These are phyloP conservation scores for Anarhynchus alexandrinus DNA, from an alignment of 2,113 vertebrate genomes.

Conservation along the genomic window DNA sequence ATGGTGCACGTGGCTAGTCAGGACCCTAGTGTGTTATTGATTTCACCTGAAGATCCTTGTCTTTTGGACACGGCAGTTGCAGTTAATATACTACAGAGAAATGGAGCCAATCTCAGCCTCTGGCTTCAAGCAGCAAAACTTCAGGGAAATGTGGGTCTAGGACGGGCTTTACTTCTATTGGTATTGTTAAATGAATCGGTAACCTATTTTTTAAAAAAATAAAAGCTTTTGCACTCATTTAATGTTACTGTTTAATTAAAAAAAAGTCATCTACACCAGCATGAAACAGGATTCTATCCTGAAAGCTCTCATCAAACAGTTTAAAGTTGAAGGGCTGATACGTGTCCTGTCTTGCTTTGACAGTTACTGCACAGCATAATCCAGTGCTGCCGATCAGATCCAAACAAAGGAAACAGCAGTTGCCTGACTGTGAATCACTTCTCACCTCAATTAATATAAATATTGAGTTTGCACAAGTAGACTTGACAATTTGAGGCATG, in stretches of 20 bases:
- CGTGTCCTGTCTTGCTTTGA: constrained; percentile 15
- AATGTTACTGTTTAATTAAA: neutral
- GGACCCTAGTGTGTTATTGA: neutral
- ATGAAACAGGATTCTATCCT: neutral
- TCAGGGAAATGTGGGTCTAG: neutral
- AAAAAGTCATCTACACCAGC: neutral
- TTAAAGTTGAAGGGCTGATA: neutral
- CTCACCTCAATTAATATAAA: constrained; percentile 51
- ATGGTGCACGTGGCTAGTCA: neutral
- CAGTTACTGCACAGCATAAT: constrained; percentile 43
- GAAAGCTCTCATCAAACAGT: neutral
- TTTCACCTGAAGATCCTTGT: neutral
- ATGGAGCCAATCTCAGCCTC: neutral
- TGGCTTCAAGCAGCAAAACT: neutral
- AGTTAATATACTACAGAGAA: neutral
- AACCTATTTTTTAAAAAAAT: neutral
- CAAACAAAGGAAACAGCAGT: constrained; percentile 37
- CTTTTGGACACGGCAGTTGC: neutral
- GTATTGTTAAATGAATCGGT: neutral
- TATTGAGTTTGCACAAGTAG: constrained; percentile 47
- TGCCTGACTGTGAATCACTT: constrained; percentile 57
- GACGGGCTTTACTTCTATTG: neutral
- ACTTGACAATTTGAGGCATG: constrained; percentile 55
- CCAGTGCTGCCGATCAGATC: constrained; percentile 44
- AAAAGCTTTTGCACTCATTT: neutral